Evolutionary conservation across 92 coral and sea anemone species (phyloP), one percentile per base, ranked within the genome.

Genomic region (Nematostella vectensis): DNA sequence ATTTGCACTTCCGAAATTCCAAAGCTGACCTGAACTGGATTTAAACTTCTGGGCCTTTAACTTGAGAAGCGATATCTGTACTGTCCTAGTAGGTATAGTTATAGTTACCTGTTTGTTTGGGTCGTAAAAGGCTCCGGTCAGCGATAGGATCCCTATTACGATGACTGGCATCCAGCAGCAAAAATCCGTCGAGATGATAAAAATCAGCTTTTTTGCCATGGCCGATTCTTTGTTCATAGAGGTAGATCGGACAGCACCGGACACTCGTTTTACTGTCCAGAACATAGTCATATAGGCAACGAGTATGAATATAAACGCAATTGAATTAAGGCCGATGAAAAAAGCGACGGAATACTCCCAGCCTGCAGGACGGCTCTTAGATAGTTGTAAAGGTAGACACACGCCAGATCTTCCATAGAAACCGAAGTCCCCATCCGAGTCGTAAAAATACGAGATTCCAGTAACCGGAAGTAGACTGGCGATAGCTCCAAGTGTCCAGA

Each of bases 161-260:
- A 79, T 72, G 27, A 79, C 75, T 2, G 85, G 85, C 85, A 79
- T 79, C 85, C 85, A 79, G 48, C 85, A 79, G 29, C 61, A 55
- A 39, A 79, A 79, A 64, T 79, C 85, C 20, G 85, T 79, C 59
- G 64, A 44, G 22, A 79, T 67, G 31, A 79, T 79, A 49, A 72
- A 79, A 28, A 72, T 58, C 29, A 67, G 70, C 29, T 71, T 56
- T 42, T 63, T 79, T 18, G 85, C 85, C 72, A 79, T 69, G 40
- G 80, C 59, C 25, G 85, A 79, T 25, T 79, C 85, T 29, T 75
- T 72, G 45, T 72, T 72, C 4, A 66, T 40, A 18, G 71, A 64
- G 3, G 80, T 72, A 6, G 85, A 79, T 3, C 85, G 64, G 25
- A 55, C 80, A 0, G 75, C 70, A 13, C 54, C 47, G 3, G 80